Evolutionary conservation across 2,113 vertebrate species (phyloP), one percentile per base, ranked within the genome.

Genomic region (Saiga tatarica): DNA sequence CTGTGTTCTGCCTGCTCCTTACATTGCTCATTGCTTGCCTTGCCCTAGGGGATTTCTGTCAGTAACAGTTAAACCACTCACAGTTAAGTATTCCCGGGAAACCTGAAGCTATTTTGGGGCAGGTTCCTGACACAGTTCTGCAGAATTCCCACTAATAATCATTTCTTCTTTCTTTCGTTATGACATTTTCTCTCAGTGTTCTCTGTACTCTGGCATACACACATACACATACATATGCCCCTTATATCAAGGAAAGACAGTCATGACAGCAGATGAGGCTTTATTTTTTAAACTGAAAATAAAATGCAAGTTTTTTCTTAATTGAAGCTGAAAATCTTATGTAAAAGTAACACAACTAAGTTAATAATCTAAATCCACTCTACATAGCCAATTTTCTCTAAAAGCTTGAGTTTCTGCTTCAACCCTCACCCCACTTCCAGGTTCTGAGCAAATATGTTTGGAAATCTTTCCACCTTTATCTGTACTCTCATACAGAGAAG

Each of bases 141-240:
- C 52, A 96, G 67, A 91, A 87, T 96, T 78, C 82, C 74, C 74
- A 88, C 53, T 94, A 98, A 97, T 36, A 98, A 96, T 76, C 89
- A 89, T 95, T 97, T 97, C 42, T 91, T 88, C 79, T 97, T 97
- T 55, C 62, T 19, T 97, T 97, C 96, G 15, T 94, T 85, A n/a
- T 97, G 83, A 86, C n/a, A 82, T 85, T 96, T 97, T 97, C 30
- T 91, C 59, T 92, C 36, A 11, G 6, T 78, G 47, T 96, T 95
- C 21, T 39, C 39, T 93, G 4, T 39, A 47, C 5, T 87, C 57
- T 67, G 30, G 16, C 53, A 62, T 83, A 64, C 15, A n/a, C 25
- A 1, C 67, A 39, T 25, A 23, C 21, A 89, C 42, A 95, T 26
- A 39, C 45, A 62, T 60, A 67, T 13, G 26, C 26, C 1, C 0